phyloP scores from a whole-genome alignment of 37 sponge, comb jelly and placozoan genomes.

The Ianthella basta region DNA sequence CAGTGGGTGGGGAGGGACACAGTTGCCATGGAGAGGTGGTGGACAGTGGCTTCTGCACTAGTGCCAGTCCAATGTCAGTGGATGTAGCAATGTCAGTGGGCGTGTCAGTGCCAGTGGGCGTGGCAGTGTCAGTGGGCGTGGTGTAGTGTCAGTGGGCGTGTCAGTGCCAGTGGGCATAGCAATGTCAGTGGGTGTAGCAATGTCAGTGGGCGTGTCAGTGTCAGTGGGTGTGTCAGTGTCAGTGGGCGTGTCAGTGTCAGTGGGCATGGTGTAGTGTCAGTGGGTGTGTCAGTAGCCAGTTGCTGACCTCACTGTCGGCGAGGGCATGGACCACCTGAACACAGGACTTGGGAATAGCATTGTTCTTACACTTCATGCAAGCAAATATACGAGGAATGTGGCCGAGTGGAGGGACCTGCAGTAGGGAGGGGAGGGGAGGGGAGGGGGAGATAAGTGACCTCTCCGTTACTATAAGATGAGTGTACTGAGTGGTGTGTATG shows the following conservation, averaged over 20 bases:
- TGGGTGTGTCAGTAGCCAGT: not conserved
- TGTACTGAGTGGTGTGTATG: no score
- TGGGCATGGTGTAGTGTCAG: not conserved
- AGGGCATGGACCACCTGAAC: conserved; percentile 74
- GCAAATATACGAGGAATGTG: conserved; percentile 94
- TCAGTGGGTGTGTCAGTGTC: not conserved
- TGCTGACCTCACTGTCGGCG: conserved; percentile 80
- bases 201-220: not conserved
- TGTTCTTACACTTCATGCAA: conserved; percentile 81
- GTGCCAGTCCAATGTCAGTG: no score
- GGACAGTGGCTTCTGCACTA: not conserved
- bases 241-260: not conserved
- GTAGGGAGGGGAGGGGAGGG: not conserved
- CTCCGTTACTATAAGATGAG: no score
- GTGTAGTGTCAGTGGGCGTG: not conserved
- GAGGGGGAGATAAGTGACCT: no score
- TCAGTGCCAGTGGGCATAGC: not conserved
- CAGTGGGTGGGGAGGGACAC: not conserved
- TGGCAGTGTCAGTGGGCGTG: not conserved
- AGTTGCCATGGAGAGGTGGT: no score
- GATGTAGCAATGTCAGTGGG: no score
- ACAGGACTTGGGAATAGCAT: conserved; percentile 87
- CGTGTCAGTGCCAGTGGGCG: no score
- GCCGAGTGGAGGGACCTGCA: conserved; percentile 92
- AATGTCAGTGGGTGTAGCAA: not conserved